phyloP scores from a whole-genome alignment of 2,797 vertebrate species.

The Anolis apletophallus region DNA sequence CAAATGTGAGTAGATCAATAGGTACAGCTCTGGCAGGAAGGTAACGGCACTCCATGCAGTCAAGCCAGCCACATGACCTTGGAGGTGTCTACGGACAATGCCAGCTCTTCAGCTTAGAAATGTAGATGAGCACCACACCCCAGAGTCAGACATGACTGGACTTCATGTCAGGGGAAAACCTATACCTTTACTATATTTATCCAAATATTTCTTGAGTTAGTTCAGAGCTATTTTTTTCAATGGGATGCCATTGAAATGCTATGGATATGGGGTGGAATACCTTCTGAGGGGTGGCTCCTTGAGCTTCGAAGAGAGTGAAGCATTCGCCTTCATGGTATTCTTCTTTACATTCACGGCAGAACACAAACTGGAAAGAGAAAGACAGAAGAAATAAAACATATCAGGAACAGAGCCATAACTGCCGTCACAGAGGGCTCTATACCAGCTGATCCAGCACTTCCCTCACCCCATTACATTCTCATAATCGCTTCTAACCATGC shows the following conservation, averaged over 20 bases:
- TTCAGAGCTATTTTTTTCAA: conserved; percentile 25
- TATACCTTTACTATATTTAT: conserved; percentile 54
- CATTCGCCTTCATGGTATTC: conserved; percentile 84
- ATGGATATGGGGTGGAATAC: conserved; percentile 54
- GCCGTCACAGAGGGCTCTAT: conserved; percentile 31
- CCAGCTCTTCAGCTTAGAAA: too few relatives aligned
- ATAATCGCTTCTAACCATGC: conserved; percentile 58
- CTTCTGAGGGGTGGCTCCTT: conserved; percentile 66
- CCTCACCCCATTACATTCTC: conserved; percentile 56
- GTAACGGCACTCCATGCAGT: too few relatives aligned
- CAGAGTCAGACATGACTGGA: too few relatives aligned
- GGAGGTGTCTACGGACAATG: too few relatives aligned
- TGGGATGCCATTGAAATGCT: background rate
- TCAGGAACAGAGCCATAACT: conserved; percentile 45
- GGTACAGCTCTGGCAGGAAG: too few relatives aligned
- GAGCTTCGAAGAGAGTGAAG: conserved; percentile 21
- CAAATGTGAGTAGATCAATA: too few relatives aligned
- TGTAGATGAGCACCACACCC: too few relatives aligned
- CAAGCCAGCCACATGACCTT: too few relatives aligned
- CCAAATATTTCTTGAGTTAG: conserved; percentile 39
- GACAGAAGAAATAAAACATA: conserved; percentile 48
- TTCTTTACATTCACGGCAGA: conserved; percentile 88
- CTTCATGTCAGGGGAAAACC: too few relatives aligned
- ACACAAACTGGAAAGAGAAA: conserved; percentile 78
- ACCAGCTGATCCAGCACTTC: conserved; percentile 55